Evolutionary conservation across 2,113 vertebrate species (phyloP).

Genomic region (Lasiurus cinereus): DNA sequence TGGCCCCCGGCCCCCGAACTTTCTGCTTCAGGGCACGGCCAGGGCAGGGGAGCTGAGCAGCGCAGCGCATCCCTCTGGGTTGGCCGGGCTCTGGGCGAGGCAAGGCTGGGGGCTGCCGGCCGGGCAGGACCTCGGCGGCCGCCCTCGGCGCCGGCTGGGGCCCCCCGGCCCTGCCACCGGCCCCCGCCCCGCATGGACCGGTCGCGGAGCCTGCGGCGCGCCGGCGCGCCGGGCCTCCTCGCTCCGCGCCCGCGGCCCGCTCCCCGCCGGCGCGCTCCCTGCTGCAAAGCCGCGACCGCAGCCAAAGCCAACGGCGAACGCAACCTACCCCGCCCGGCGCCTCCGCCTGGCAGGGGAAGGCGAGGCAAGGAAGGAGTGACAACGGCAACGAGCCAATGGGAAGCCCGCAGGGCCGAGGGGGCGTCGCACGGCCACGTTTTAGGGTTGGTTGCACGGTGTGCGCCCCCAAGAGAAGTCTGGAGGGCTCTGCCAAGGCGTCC

Average conservation of each 20-base stretch:
- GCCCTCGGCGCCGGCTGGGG: slow-evolving; percentile 59
- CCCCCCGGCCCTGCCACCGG: slow-evolving; percentile 58
- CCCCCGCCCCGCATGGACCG: slow-evolving; percentile 42
- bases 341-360: slow-evolving; percentile 62
- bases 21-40: slow-evolving; percentile 71
- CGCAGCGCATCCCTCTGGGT: slow-evolving; percentile 60
- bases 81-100: slow-evolving; percentile 65
- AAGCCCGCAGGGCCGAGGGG: slow-evolving; percentile 57
- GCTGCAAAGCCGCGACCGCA: slow-evolving; percentile 70
- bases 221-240: not conserved
- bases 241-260: not conserved
- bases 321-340: slow-evolving; percentile 83
- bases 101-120: slow-evolving; percentile 77
- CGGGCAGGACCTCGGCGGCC: slow-evolving; percentile 49
- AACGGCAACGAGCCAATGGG: slow-evolving; percentile 67
- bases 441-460: slow-evolving; percentile 84
- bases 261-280: not conserved
- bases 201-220: not conserved
- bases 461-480: slow-evolving; percentile 73
- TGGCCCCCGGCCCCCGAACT: slow-evolving; percentile 73
- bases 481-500: slow-evolving; percentile 53
- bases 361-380: slow-evolving; percentile 70
- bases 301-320: slow-evolving; percentile 70
- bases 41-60: not conserved
- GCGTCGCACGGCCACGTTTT: slow-evolving; percentile 31